Evolutionary conservation across 2,113 vertebrate genomes (phyloP).

Genomic region (Pseudopipra pipra): DNA sequence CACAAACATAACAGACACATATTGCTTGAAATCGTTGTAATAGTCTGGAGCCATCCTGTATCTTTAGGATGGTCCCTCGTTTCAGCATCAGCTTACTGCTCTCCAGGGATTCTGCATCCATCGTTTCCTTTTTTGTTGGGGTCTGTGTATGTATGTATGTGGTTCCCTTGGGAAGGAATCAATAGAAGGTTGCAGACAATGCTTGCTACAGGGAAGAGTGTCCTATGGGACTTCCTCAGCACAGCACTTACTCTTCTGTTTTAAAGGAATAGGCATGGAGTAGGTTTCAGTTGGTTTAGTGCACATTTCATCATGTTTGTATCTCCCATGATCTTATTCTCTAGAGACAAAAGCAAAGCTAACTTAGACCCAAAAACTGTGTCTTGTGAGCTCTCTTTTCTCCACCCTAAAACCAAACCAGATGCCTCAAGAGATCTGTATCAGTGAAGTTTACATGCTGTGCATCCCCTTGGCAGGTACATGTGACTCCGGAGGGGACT

Average conservation of each 20-base stretch:
- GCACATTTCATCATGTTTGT: not conserved
- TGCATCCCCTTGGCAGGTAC: not conserved
- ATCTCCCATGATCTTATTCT: not conserved
- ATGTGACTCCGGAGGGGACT: not conserved
- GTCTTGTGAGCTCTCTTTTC: not conserved
- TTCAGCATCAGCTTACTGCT: not conserved
- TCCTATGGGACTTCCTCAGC: conserved; percentile 19
- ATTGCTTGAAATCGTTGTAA: not conserved
- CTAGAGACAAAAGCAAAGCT: conserved; percentile 19
- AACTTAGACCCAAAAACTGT: not conserved
- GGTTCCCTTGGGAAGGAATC: conserved; percentile 9
- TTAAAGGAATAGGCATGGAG: not conserved
- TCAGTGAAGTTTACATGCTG: not conserved
- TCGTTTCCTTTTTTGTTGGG: not conserved
- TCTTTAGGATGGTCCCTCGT: not conserved
- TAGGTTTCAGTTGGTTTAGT: not conserved
- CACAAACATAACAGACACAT: not conserved
- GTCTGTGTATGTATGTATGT: not conserved
- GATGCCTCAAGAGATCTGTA: not conserved
- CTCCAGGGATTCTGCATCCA: not conserved
- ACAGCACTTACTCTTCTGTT: not conserved
- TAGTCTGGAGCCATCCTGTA: not conserved
- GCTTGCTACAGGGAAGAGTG: not conserved
- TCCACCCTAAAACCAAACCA: not conserved
- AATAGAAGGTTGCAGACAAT: not conserved